Percentiles rank a stretch among this genome's conserved stretches.
Conservation (phyloP, 1,140 invertebrate genomes). For the Drosophila kanapiae region DNA sequence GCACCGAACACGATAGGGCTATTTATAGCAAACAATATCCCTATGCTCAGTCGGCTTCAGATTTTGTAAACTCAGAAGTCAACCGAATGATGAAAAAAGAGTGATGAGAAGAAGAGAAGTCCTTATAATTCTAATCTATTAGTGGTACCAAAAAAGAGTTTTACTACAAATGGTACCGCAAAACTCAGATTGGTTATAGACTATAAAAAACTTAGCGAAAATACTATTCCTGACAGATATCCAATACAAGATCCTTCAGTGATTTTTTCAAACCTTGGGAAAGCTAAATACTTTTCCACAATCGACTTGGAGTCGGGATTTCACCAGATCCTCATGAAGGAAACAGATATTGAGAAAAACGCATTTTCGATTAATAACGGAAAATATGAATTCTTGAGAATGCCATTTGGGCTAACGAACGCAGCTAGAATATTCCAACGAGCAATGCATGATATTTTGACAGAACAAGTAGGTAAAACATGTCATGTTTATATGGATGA, state of each 20-base stretch:
- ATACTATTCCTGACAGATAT: constrained; percentile 2
- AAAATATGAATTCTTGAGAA: not conserved
- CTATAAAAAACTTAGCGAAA: constrained; percentile 11
- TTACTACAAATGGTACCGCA: not conserved
- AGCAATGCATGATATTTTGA: too few relatives aligned
- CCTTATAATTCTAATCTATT: not conserved
- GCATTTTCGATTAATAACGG: not conserved
- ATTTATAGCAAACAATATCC: constrained; percentile 3
- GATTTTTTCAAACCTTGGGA: constrained; percentile 1
- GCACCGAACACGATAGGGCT: not conserved
- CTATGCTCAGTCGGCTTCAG: not conserved
- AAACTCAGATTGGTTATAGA: not conserved
- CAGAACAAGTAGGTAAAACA: constrained; percentile 32
- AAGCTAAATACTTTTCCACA: constrained; percentile 5
- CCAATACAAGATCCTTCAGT: not conserved
- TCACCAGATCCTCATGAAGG: not conserved
- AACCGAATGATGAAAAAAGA: not conserved
- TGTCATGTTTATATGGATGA: constrained; percentile 5
- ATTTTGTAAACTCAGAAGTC: constrained; percentile 2
- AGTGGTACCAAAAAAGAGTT: constrained; percentile 4
- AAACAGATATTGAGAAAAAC: not conserved
- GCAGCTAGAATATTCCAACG: too few relatives aligned
- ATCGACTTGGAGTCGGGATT: not conserved
- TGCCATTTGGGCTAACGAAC: not conserved
- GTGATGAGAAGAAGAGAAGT: not conserved